A percentile compares a stretch with the other conserved stretches of the same genome.
These are phyloP conservation scores for Tryphoninae sp. DNA, from an alignment of 2,888 invertebrate genomes.

Conservation along the genomic window DNA sequence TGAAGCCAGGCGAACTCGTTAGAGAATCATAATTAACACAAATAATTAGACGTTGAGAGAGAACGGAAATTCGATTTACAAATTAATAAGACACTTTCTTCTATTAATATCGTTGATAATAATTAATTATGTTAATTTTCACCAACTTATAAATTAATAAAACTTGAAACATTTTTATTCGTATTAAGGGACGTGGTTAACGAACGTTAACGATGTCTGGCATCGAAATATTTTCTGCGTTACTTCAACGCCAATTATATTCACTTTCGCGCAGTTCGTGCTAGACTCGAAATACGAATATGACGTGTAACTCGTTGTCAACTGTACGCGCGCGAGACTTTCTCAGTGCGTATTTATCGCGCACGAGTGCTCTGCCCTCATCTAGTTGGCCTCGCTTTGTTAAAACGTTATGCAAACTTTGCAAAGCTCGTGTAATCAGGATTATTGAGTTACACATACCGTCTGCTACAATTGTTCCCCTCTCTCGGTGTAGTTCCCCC, in stretches of 20 bases:
- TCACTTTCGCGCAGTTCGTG: slow-evolving; percentile 13
- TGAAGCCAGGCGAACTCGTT: background rate
- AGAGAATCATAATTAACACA: slow-evolving; percentile 11
- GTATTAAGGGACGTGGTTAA: no score
- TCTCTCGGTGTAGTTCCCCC: background rate
- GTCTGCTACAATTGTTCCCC: slow-evolving; percentile 36
- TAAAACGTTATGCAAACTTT: slow-evolving; percentile 46
- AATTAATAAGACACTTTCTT: background rate
- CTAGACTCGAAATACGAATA: slow-evolving; percentile 15
- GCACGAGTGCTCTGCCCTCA: slow-evolving; percentile 9
- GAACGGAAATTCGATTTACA: background rate
- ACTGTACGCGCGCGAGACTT: slow-evolving; percentile 1
- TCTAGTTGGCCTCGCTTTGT: slow-evolving; percentile 22
- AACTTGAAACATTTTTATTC: no score
- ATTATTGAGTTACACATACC: slow-evolving; percentile 40
- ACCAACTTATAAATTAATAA: no score
- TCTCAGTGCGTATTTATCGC: slow-evolving; percentile 24
- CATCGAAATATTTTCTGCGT: slow-evolving; percentile 4
- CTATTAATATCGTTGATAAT: no score
- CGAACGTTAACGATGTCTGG: background rate
- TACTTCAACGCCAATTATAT: slow-evolving; percentile 20
- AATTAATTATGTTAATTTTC: no score
- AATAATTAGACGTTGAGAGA: background rate
- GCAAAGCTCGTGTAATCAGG: slow-evolving; percentile 34
- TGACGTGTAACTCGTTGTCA: slow-evolving; percentile 12